Evolutionary conservation across 1,140 invertebrate genomes (phyloP), one percentile per base, ranked within the genome.

Genomic region (Drosophila tsacasi): DNA sequence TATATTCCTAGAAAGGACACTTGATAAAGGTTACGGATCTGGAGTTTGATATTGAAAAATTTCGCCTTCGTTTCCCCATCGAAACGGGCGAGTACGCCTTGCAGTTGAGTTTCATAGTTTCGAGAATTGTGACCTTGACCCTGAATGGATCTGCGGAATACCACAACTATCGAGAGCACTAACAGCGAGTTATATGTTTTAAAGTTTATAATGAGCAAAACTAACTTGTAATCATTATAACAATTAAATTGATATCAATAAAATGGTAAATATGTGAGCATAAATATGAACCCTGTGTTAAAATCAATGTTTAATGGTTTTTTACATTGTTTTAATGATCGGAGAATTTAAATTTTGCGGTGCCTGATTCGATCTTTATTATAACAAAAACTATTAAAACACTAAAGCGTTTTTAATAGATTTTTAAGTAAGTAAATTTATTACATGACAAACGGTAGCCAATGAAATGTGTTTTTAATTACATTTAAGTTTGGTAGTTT

Each of bases 51-150:
- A 23, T 73, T 1, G 46, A 60, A 37, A 60, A 50, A 13, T 72
- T 73, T 15, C 27, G 69, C 3, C 0, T 37, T 30, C 69, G 67
- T n/a, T 73, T 73, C 10, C 69, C 69, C 1, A 72, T 73, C 1
- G 67, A 73, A 35, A 60, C 44, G 6, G 68, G 68, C 1, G 65
- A 72, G 21, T 72, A 72, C 12, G 68, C 68, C 5, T 2, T 47
- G 8, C 65, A 69, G n/a, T 5, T 72, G 5, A 58, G 68, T 32
- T 57, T 69, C 13, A 49, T 69, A 12, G 40, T 69, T 2, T 30
- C 23, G 5, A 47, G 25, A 27, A 21, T 47, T 13, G 50, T 72
- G 7, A 72, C 32, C 13, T 40, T 58, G 25, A 69, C 68, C 19
- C 25, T 69, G 1, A 57, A 69, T 69, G 65, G 68, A 46, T 72